Evolutionary conservation across 2,888 invertebrate genomes (phyloP), one percentile per base, ranked within the genome.

Genomic region (Drosophila ezoana): DNA sequence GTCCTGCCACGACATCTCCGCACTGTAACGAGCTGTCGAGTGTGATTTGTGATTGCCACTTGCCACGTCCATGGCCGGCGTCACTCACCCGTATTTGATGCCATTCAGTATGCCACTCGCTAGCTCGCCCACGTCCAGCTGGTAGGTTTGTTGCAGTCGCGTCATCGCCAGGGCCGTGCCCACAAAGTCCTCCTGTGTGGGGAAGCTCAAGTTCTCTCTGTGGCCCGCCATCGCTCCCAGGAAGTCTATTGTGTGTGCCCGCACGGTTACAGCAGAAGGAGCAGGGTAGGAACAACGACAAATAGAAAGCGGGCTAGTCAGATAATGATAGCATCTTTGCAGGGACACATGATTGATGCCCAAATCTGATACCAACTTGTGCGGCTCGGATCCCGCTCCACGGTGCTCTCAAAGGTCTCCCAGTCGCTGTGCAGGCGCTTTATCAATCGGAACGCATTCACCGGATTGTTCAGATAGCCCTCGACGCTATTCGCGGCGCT

Each of bases 151-250:
- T 92, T 99, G 99, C 9, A 99, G 94, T 48, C 99, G 94, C 65
- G 98, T 96, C 63, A 99, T 93, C 1, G 99, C 99, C 57, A 96
- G 95, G 4, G 98, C 98, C 5, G 99, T 98, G 0, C 99, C 99
- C 78, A 95, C 95, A 76, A 99, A 93, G 92, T 99, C 99, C 91
- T 99, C 98, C 71, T 96, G 94, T 0, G 95, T 95, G 0, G 98
- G 99, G 91, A 98, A 97, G 91, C 96, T 96, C 72, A 97, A 94
- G 70, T 94, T 95, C 53, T 93, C 93, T 61, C 96, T 95, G 75
- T 95, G 94, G 84, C 93, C 94, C 14, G 96, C 95, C 80, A 97
- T 94, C 89, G 96, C 96, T 75, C 95, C 94, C 76, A 95, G 94
- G 89, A 96, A 95, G 70, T 94, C 96, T 95, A 56, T 63, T 53